Percentiles rank a stretch among this genome's conserved stretches.
Evolutionary conservation across 1,140 invertebrate species (phyloP).

Genomic region (Calephelis virginiensis): DNA sequence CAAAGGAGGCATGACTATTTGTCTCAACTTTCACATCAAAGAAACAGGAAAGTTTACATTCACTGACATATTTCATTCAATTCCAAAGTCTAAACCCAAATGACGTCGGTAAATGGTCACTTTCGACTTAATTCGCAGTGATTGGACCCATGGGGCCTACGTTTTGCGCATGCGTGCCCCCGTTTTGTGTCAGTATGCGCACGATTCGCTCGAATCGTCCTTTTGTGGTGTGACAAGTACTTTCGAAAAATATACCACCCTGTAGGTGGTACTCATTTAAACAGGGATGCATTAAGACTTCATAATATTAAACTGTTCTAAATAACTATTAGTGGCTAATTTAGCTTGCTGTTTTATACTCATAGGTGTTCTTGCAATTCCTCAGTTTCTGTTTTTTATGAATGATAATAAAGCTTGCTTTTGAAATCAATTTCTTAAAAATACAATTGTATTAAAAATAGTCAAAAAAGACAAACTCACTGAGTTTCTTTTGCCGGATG

Average conservation of each 20-base stretch:
- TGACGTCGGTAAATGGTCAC: conserved; percentile 29
- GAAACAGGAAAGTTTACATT: not conserved
- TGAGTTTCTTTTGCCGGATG: too few species aligned
- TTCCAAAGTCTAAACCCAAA: not conserved
- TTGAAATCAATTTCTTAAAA: too few species aligned
- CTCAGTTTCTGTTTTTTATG: too few species aligned
- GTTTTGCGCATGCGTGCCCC: conserved; percentile 54
- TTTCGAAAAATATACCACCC: conserved; percentile 64
- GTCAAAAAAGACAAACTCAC: too few species aligned
- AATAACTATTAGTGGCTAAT: not conserved
- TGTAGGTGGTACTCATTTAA: conserved; percentile 59
- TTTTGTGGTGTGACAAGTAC: conserved; percentile 61
- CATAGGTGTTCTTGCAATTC: too few species aligned
- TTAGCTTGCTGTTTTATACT: too few species aligned
- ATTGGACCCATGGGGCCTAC: conserved; percentile 31
- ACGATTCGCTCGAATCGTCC: conserved; percentile 38
- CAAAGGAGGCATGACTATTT: too few species aligned
- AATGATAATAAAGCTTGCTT: too few species aligned
- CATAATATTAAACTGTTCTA: not conserved
- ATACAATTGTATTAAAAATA: too few species aligned
- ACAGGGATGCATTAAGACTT: conserved; percentile 44
- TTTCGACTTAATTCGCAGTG: conserved; percentile 30
- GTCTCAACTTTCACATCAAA: too few species aligned
- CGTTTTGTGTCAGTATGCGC: conserved; percentile 39
- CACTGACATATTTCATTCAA: not conserved